A percentile compares a stretch with the other conserved stretches of the same genome.
These are phyloP conservation scores for Acestrorhynchus altus DNA, from an alignment of 2,797 vertebrate genomes.

Conservation along the genomic window DNA sequence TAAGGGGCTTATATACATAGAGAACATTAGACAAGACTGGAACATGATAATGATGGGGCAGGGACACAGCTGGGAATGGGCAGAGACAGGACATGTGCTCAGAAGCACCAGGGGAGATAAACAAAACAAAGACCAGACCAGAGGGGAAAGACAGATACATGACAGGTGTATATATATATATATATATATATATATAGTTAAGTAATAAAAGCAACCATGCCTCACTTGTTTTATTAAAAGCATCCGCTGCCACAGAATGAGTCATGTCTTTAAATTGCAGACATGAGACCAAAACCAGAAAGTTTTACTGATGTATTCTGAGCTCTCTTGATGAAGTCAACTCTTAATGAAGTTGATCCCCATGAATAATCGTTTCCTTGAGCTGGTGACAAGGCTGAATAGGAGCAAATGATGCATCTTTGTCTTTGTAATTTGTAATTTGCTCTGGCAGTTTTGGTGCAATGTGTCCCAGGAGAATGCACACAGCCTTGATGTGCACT, in stretches of 20 bases:
- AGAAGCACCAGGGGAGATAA: too few relatives aligned
- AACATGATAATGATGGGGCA: too few relatives aligned
- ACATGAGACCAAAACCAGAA: not conserved
- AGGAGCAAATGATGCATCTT: not conserved
- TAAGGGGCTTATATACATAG: too few relatives aligned
- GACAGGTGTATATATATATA: too few relatives aligned
- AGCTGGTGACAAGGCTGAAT: not conserved
- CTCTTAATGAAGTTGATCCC: too few relatives aligned
- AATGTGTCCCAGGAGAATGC: not conserved
- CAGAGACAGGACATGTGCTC: too few relatives aligned
- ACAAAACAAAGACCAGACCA: too few relatives aligned
- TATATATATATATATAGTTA: too few relatives aligned
- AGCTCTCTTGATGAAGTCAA: not conserved
- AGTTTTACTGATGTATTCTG: not conserved
- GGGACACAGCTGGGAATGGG: too few relatives aligned
- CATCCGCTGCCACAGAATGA: not conserved
- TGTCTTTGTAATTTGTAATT: not conserved
- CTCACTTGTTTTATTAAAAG: slow-evolving; percentile 24
- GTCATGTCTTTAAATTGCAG: slow-evolving; percentile 18
- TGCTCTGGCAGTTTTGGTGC: slow-evolving; percentile 6
- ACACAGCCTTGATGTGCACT: not conserved
- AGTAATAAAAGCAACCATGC: slow-evolving; percentile 7
- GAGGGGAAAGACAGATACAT: too few relatives aligned
- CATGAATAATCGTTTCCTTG: not conserved
- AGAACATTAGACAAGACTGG: too few relatives aligned